phyloP scores from a whole-genome alignment of 2,888 invertebrate genomes.

The Watsonalla cultraria region DNA sequence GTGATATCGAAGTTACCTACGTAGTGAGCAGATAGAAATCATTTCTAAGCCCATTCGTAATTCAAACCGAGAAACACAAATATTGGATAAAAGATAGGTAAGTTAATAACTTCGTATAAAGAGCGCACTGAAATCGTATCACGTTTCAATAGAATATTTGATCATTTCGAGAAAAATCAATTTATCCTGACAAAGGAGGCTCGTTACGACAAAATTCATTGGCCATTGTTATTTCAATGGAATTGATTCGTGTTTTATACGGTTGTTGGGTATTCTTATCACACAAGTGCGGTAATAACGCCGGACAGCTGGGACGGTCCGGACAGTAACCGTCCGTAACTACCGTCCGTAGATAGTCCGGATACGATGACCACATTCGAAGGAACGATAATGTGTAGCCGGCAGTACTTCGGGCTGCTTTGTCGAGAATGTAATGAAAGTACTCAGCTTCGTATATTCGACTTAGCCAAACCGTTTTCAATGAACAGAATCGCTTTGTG shows the following conservation, averaged over 20 bases:
- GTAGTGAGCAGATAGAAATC: no score
- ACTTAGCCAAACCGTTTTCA: slow-evolving; percentile 11
- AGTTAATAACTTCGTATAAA: neutral
- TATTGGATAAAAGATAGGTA: neutral
- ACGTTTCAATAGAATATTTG: slow-evolving; percentile 7
- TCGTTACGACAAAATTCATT: slow-evolving; percentile 37
- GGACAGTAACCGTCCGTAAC: slow-evolving; percentile 3
- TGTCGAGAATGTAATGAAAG: slow-evolving; percentile 29
- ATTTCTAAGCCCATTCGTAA: neutral
- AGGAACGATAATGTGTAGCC: slow-evolving; percentile 49
- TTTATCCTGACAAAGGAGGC: slow-evolving; percentile 37
- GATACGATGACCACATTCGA: slow-evolving; percentile 41
- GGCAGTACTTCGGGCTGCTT: slow-evolving; percentile 39
- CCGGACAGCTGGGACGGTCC: slow-evolving; percentile 44
- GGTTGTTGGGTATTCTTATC: slow-evolving; percentile 57
- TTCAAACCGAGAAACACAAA: neutral
- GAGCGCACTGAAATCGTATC: slow-evolving; percentile 21
- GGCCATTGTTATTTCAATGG: slow-evolving; percentile 38
- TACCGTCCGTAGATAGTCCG: slow-evolving; percentile 26
- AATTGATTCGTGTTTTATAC: slow-evolving; percentile 47
- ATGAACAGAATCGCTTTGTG: neutral
- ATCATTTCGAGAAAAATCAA: slow-evolving; percentile 28
- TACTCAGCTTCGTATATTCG: slow-evolving; percentile 17
- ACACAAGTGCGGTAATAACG: slow-evolving; percentile 51
- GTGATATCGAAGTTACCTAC: no score